Evolutionary conservation across 2,888 invertebrate species (phyloP).

Genomic region (Polylopha cassiicola): DNA sequence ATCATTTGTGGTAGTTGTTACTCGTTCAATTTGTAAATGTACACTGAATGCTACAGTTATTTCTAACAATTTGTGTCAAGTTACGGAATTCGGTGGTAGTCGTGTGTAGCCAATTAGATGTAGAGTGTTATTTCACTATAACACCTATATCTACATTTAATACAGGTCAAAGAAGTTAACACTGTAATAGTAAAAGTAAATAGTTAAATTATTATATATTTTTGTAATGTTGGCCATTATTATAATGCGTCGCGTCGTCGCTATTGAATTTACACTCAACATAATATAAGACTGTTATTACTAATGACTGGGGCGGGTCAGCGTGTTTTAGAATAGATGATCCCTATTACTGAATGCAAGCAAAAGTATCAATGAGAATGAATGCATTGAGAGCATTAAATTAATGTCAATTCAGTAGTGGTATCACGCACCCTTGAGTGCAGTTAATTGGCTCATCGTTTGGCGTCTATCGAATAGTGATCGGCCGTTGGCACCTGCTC

Average conservation of each 20-base stretch:
- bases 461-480: slow-evolving; percentile 23
- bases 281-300: too few relatives aligned
- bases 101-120: slow-evolving; percentile 45
- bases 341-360: slow-evolving; percentile 3
- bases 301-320: too few relatives aligned
- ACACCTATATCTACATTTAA: slow-evolving; percentile 2
- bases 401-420: slow-evolving; percentile 7
- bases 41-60: slow-evolving; percentile 18
- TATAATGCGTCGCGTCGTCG: too few relatives aligned
- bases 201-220: too few relatives aligned
- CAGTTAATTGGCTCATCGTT: slow-evolving; percentile 26
- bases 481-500: slow-evolving; percentile 24
- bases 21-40: slow-evolving; percentile 17
- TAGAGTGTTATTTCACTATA: slow-evolving; percentile 28
- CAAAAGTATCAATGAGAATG: slow-evolving; percentile 2
- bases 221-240: too few relatives aligned
- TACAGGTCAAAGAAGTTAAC: slow-evolving; percentile 11
- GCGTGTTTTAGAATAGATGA: too few relatives aligned
- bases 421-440: slow-evolving; percentile 20
- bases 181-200: too few relatives aligned
- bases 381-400: background rate
- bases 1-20: slow-evolving; percentile 11
- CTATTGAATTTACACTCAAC: too few relatives aligned
- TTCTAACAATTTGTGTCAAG: slow-evolving; percentile 33
- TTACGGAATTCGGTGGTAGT: slow-evolving; percentile 37